Evolutionary conservation across 2,888 invertebrate genomes (phyloP), one percentile per base, ranked within the genome.

Genomic region (Nycteola revayana): DNA sequence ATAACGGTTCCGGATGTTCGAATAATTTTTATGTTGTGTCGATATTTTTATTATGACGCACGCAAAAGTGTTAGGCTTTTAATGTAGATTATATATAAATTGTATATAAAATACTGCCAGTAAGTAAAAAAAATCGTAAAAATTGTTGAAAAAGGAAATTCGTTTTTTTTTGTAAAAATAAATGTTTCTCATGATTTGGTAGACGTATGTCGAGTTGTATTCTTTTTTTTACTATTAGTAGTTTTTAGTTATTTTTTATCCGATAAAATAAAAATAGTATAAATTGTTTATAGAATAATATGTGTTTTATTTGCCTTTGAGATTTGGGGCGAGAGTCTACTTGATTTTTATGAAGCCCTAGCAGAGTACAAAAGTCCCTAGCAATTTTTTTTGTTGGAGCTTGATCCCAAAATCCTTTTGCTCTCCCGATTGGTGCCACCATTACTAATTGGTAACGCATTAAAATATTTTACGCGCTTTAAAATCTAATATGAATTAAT

Each of bases 241-340:
- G 83, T 73, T 80, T 78, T 73, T 81, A 81, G 81, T 83, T 85
- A 79, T 83, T 64, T 83, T 85, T 82, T 73, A 82, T 81, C 73
- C 69, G 62, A 78, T 76, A 80, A 75, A 79, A 74, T 75, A 55
- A 46, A 53, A 47, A 53, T 51, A 60, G 60, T 57, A 60, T 55
- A 57, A 60, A 52, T 49, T 57, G 57, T 57, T 57, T 57, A 57
- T 57, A 57, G 60, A 52, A 60, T 26, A 40, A 32, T 32, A 9
- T 28, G 32, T 44, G 60, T 57, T 60, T 57, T 40, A 56, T 60
- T 57, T 56, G 2, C 14, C 5, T 14, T n/a, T n/a, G n/a, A n/a
- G n/a, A n/a, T n/a, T n/a, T n/a, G n/a, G n/a, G n/a, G n/a, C n/a
- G n/a, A n/a, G n/a, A n/a, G n/a, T n/a, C n/a, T n/a, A n/a, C n/a